phyloP scores from a whole-genome alignment of 35 echinoderm and acorn worm species.

The Stichopus chloronotus region DNA sequence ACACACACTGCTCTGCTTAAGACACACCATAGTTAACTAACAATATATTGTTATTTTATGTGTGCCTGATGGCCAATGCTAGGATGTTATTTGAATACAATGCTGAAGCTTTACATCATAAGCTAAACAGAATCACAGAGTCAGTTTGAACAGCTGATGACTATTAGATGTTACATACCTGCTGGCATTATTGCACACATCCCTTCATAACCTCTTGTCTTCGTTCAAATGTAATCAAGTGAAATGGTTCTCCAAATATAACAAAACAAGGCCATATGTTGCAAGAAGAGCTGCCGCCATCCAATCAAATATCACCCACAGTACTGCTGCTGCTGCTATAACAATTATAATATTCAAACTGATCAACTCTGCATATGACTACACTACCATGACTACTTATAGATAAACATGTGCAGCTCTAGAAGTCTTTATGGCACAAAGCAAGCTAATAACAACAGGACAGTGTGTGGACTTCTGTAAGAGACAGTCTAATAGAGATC shows the following conservation, averaged over 20 bases:
- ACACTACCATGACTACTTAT: neutral
- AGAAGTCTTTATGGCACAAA: no score
- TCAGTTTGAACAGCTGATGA: neutral
- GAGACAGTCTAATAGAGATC: no score
- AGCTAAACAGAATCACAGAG: neutral
- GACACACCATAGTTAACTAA: no score
- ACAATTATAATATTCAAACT: neutral
- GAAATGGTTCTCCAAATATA: neutral
- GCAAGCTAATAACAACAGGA: no score
- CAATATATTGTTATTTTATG: no score
- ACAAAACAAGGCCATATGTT: neutral
- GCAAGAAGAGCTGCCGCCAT: neutral
- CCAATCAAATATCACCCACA: neutral
- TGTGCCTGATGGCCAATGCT: no score
- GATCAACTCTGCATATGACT: neutral
- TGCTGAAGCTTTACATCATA: neutral
- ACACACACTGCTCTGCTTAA: no score
- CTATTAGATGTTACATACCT: neutral
- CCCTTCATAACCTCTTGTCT: neutral
- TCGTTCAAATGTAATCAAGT: neutral
- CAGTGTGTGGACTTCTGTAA: no score
- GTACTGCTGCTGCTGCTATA: neutral
- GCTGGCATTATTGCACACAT: neutral
- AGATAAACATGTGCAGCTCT: no score
- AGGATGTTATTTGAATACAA: no score